A percentile compares a stretch with the other conserved stretches of the same genome.
These are phyloP conservation scores for Caerostris extrusa DNA, from an alignment of 1,140 invertebrate species.

Conservation along the genomic window DNA sequence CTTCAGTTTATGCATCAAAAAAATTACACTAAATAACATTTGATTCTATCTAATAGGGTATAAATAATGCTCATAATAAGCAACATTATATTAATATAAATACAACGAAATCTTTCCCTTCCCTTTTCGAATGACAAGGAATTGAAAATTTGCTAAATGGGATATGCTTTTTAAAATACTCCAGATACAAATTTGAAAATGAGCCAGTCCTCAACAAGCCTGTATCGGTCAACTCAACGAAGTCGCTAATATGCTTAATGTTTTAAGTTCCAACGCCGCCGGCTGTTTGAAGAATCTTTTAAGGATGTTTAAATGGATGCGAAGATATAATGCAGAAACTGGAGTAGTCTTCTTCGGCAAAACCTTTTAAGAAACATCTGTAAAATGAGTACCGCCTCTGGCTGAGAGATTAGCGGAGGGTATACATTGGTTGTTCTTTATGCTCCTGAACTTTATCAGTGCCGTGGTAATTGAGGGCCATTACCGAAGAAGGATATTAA, in stretches of 20 bases:
- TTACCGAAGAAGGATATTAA: background rate
- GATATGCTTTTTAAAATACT: background rate
- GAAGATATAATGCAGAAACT: background rate
- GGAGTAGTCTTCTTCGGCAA: background rate
- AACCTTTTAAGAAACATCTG: slow-evolving; percentile 37
- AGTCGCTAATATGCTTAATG: slow-evolving; percentile 47
- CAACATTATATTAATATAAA: no score
- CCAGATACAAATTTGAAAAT: background rate
- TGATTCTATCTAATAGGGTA: no score
- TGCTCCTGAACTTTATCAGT: background rate
- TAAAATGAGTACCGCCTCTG: slow-evolving; percentile 36
- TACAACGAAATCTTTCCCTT: background rate
- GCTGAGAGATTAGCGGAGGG: background rate
- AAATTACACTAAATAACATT: no score
- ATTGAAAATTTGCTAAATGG: background rate
- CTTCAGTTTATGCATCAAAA: no score
- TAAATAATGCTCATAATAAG: no score
- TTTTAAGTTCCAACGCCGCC: slow-evolving; percentile 16
- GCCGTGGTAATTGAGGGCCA: background rate
- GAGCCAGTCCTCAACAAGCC: slow-evolving; percentile 6
- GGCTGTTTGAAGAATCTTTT: slow-evolving; percentile 40
- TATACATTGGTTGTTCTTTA: background rate
- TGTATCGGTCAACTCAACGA: slow-evolving; percentile 5
- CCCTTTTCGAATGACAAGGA: background rate
- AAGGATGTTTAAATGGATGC: slow-evolving; percentile 10